Base-by-base conservation (phyloP, 2,797 vertebrate species). In the Megalops cyprinoides region DNA sequence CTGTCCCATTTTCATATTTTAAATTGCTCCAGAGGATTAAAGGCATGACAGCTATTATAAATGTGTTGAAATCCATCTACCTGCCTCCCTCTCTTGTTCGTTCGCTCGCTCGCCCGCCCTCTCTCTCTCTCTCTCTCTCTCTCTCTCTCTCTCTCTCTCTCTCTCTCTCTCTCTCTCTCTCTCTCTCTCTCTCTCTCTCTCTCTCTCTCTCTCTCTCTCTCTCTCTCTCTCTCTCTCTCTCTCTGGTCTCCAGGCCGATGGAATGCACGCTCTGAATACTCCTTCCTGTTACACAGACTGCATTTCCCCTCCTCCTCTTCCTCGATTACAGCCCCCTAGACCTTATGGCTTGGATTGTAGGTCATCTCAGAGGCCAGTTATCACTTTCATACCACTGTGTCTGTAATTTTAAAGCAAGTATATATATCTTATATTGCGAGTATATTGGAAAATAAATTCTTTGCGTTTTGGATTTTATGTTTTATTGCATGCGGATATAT, bases 61-160 rank as follows among this genome's bases (percentile, higher is more conserved):
- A 91, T 88, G 89, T 91, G 88, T 87, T 85, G 89, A 91, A 87
- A 90, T 91, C 86, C 88, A 91, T 90, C 89, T 88, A 86, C 86
- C 86, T 85, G 83, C 82, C 84, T 88, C 81, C 77, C 84, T 83
- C 74, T 80, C 80, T 78, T 53, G 20, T 44, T 42, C 67, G 7
- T 20, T 65, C 28, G 3, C 49, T 60, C 31, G 1, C 73, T 60
- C 55, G n/a, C n/a, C n/a, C n/a, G 53, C 49, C 42, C 60, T 31
- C 37, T 55, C 65, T 25, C 79, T n/a, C 78, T 53, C 74, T 34
- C 53, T 76, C 80, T 25, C 56, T 76, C 77, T 58, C 74, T 34
- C 53, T 76, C 80, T 25, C 56, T 76, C 77, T 58, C 74, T 34
- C 53, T 76, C 80, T 25, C 56, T 76, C 77, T 58, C 37, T 55